A percentile compares a stretch with the other conserved stretches of the same genome.
Evolutionary conservation across 2,113 vertebrate genomes (phyloP).

Genomic region (Crotophaga sulcirostris): DNA sequence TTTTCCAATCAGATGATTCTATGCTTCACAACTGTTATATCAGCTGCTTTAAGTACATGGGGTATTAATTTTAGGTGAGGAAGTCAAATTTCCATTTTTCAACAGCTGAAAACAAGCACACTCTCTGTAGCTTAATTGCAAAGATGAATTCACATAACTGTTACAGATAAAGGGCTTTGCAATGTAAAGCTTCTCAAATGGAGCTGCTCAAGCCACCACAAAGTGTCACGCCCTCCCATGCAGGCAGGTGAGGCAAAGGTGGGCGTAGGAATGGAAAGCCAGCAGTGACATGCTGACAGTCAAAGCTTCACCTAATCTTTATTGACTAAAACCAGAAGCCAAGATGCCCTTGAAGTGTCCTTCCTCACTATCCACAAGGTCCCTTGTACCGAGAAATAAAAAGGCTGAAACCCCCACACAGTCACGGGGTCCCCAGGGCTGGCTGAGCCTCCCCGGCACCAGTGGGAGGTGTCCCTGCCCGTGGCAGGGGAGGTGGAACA

Average conservation of each 20-base stretch:
- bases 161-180: background rate
- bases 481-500: no score
- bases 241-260: rapidly evolving
- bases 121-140: background rate
- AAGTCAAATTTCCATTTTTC: background rate
- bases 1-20: no score
- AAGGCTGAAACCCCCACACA: rapidly evolving
- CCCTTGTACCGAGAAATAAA: rapidly evolving
- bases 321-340: background rate
- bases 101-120: background rate
- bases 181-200: background rate
- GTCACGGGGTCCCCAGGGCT: rapidly evolving
- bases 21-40: background rate
- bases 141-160: background rate
- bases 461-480: no score
- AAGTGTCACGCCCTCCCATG: rapidly evolving
- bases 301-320: background rate
- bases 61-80: background rate
- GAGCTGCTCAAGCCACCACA: background rate
- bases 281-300: rapidly evolving
- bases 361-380: background rate
- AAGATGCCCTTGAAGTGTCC: background rate
- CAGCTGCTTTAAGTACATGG: background rate
- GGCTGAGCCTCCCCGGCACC: background rate
- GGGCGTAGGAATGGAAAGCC: rapidly evolving